phyloP scores from a whole-genome alignment of 1,140 invertebrate species.

The Scaptomyza graminum region DNA sequence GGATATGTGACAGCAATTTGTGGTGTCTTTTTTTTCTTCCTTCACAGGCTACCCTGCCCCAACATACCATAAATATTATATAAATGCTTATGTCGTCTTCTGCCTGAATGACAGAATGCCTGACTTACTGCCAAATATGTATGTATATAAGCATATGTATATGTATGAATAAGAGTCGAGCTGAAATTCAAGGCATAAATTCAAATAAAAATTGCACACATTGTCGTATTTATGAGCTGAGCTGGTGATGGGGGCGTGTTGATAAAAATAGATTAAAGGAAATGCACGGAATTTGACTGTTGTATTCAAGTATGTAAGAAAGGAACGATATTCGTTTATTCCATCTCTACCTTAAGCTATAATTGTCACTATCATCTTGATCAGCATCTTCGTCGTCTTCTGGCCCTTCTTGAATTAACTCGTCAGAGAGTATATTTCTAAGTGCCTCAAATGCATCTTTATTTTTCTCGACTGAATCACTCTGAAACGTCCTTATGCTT shows the following conservation, averaged over 20 bases:
- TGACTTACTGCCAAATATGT: slow-evolving; percentile 31
- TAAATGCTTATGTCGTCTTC: slow-evolving; percentile 18
- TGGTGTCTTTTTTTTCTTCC: neutral
- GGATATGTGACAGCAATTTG: slow-evolving; percentile 56
- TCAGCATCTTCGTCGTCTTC: too few species aligned
- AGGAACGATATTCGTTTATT: too few species aligned
- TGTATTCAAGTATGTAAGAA: neutral
- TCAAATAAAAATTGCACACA: slow-evolving; percentile 18
- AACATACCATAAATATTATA: slow-evolving; percentile 34
- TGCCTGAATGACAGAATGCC: slow-evolving; percentile 6
- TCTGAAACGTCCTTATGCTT: too few species aligned
- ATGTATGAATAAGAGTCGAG: neutral
- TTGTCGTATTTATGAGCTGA: slow-evolving; percentile 6
- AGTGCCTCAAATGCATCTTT: too few species aligned
- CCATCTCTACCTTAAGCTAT: too few species aligned
- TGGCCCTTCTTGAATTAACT: too few species aligned
- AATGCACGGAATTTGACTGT: neutral
- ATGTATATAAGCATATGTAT: too few species aligned
- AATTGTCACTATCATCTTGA: too few species aligned
- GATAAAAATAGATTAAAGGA: neutral
- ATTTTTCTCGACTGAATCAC: too few species aligned
- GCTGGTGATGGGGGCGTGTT: neutral
- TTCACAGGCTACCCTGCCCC: slow-evolving; percentile 9
- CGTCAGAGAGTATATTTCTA: too few species aligned
- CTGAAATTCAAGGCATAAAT: slow-evolving; percentile 16